phyloP scores from a whole-genome alignment of 2,113 vertebrate genomes.

The Origma solitaria region DNA sequence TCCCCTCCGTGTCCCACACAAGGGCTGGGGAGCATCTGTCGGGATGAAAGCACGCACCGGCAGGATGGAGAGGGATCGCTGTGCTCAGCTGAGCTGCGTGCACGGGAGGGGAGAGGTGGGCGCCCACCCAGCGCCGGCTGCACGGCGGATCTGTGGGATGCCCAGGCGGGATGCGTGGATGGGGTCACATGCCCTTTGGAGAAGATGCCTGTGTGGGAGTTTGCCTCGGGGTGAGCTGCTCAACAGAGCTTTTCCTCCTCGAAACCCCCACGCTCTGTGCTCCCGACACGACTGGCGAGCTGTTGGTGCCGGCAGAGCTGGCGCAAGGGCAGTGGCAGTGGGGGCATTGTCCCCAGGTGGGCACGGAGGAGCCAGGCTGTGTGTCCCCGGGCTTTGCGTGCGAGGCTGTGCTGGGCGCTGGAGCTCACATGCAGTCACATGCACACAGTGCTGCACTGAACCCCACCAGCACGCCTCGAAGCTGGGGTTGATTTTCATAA shows the following conservation, averaged over 20 bases:
- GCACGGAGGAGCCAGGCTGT: neutral
- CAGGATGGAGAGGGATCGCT: neutral
- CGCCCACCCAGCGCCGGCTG: neutral
- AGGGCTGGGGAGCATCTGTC: neutral
- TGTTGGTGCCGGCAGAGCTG: rapidly evolving
- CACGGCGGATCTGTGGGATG: neutral
- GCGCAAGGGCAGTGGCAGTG: rapidly evolving
- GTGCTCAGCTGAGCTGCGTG: neutral
- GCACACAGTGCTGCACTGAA: neutral
- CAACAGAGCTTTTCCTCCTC: neutral
- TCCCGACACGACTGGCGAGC: neutral
- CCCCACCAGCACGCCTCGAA: neutral
- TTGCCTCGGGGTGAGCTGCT: neutral
- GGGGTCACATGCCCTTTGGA: neutral
- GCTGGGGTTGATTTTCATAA: neutral
- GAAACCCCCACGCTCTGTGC: neutral
- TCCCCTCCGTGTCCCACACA: neutral
- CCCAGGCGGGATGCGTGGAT: neutral
- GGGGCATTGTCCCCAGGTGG: neutral
- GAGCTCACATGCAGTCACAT: neutral
- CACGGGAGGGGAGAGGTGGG: neutral
- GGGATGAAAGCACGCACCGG: rapidly evolving
- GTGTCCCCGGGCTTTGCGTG: neutral
- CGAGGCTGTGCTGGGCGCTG: neutral
- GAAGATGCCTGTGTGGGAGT: neutral